Conservation (phyloP, 2,113 vertebrate genomes). For the Solenodon paradoxus region DNA sequence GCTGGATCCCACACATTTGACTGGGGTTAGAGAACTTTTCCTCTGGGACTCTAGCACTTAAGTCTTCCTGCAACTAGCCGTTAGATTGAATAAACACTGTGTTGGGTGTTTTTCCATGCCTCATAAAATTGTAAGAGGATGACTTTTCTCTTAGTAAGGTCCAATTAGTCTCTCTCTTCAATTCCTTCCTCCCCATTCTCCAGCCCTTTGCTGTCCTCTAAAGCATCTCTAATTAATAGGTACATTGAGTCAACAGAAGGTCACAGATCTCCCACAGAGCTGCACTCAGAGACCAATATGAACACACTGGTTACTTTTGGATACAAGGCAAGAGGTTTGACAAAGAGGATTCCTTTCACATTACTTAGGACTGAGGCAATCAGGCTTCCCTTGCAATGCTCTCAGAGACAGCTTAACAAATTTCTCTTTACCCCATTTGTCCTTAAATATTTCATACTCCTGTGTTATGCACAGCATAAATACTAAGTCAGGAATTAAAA, state of each 20-base stretch:
- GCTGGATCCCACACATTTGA: neutral
- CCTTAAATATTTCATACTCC: neutral
- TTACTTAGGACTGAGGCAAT: neutral
- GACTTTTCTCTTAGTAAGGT: constrained; percentile 2
- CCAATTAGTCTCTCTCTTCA: neutral
- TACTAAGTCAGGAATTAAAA: neutral
- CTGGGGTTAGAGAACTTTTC: neutral
- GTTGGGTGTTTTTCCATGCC: neutral
- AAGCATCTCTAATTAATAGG: neutral
- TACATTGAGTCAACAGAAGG: neutral
- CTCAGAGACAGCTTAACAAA: neutral
- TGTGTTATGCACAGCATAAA: neutral
- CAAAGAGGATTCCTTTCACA: neutral
- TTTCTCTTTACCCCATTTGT: neutral
- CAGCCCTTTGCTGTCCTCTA: neutral
- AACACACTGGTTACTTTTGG: neutral
- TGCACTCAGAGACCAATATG: neutral
- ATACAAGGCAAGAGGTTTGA: neutral
- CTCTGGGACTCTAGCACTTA: neutral
- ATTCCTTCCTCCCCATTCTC: neutral
- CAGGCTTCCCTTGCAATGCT: neutral
- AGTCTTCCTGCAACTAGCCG: constrained; percentile 19
- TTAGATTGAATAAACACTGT: neutral
- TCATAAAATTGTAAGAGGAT: neutral
- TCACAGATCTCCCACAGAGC: constrained; percentile 13